Percentiles rank a stretch among this genome's conserved stretches.
Evolutionary conservation across 1,140 invertebrate genomes (phyloP).

Genomic region (Hormaphis cornu): DNA sequence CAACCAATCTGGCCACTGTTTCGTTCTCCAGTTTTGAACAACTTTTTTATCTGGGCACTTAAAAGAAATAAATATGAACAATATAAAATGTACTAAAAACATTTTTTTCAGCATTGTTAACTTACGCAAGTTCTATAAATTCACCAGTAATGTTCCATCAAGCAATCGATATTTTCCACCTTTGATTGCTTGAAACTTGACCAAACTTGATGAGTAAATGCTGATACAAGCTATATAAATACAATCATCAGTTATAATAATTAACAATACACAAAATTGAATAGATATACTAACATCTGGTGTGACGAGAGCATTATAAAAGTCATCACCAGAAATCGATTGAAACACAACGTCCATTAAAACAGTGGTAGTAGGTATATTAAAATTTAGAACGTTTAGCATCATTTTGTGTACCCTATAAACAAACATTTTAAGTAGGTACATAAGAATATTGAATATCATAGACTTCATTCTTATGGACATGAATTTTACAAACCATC

Average conservation of each 20-base stretch:
- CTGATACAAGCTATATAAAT: slow-evolving; percentile 71
- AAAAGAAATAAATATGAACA: not conserved
- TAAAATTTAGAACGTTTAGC: slow-evolving; percentile 9
- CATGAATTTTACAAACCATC: not conserved
- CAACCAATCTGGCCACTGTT: slow-evolving; percentile 86
- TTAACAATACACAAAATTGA: slow-evolving; percentile 11
- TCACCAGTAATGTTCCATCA: slow-evolving; percentile 79
- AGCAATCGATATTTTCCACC: slow-evolving; percentile 85
- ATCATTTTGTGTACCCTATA: slow-evolving; percentile 22
- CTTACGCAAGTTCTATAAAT: slow-evolving; percentile 71
- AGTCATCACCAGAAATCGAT: slow-evolving; percentile 74
- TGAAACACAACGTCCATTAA: slow-evolving; percentile 72
- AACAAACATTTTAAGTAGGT: not conserved
- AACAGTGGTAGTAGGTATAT: slow-evolving; percentile 63
- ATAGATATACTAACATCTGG: slow-evolving; percentile 50
- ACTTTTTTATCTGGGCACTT: slow-evolving; percentile 71
- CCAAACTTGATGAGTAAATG: slow-evolving; percentile 74
- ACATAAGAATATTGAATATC: too few species aligned
- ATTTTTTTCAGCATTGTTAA: not conserved
- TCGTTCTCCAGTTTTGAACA: slow-evolving; percentile 87
- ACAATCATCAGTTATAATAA: too few species aligned
- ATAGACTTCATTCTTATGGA: not conserved
- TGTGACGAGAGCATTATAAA: slow-evolving; percentile 78
- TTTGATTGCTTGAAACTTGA: slow-evolving; percentile 65
- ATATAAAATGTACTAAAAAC: not conserved